Base-by-base conservation (phyloP, 1,140 invertebrate genomes). In the Drosophila lini region DNA sequence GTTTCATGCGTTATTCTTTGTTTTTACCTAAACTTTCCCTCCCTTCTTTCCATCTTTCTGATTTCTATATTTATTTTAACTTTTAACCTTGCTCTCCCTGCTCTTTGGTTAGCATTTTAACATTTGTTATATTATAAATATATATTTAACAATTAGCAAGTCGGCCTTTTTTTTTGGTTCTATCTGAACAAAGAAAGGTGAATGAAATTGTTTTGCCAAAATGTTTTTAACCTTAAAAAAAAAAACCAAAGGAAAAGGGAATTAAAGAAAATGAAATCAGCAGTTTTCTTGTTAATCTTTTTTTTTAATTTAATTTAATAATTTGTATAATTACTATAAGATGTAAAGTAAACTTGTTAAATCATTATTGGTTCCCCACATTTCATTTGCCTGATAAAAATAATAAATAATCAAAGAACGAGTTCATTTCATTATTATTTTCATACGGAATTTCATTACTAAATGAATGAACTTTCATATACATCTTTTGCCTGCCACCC, bases 1-100 rank as follows among this genome's bases (percentile, higher is more conserved):
- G 25, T 40, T 79, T 83, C 61, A 79, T 79, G 77, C 74, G 63
- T 80, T 84, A 77, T 80, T 84, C 68, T 56, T 56, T 52, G 25
- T n/a, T 40, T 28, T 16, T 45, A 28, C 2, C 31, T 34, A 34
- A 36, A 31, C 32, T 50, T 19, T 19, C 3, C 9, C 13, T 3
- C 10, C 10, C 2, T 34, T 16, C n/a, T 10, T n/a, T 34, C 13
- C 52, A 22, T 36, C 16, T 40, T 8, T 64, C 8, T 41, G 19
- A 56, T 11, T 34, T 19, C n/a, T 42, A 34, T 59, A 16, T 40
- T 19, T 28, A 9, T 57, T 36, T 41, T 15, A 25, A 19, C 22
- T 47, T 15, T 7, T 22, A 25, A 28, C n/a, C 31, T 25, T 5
- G 3, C 6, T 8, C 11, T 47, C 13, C 7, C 28, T 28, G 16